A percentile compares a stretch with the other conserved stretches of the same genome.
Conservation (phyloP, 2,113 vertebrate species). For the Melanocharis versteri region DNA sequence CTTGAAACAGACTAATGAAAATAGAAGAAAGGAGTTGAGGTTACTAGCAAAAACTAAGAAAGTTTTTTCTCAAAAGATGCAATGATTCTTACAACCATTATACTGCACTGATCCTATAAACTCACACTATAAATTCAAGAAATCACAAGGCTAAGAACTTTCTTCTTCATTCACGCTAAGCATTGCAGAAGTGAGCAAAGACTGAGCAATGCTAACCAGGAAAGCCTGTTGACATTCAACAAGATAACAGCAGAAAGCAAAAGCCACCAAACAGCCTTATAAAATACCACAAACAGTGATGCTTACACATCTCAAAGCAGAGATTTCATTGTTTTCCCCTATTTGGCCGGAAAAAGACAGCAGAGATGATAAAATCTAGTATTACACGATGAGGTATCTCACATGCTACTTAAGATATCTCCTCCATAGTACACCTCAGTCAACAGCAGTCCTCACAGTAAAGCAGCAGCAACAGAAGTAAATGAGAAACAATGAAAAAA, state of each 20-base stretch:
- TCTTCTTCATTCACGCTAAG: not conserved
- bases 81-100: not conserved
- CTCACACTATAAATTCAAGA: not conserved
- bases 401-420: not conserved
- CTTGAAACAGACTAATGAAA: not conserved
- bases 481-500: not conserved
- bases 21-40: not conserved
- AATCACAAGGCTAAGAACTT: not conserved
- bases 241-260: not conserved
- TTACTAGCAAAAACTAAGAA: not conserved
- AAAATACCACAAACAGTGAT: not conserved
- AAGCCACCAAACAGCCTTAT: not conserved
- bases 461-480: not conserved
- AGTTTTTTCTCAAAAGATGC: not conserved
- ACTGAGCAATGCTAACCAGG: not conserved
- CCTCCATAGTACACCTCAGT: not conserved
- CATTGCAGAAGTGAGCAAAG: not conserved
- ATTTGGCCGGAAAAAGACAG: not conserved
- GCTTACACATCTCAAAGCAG: not conserved
- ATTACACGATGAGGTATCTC: not conserved
- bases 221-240: not conserved
- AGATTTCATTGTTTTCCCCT: not conserved
- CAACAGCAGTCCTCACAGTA: not conserved
- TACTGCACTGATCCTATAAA: not conserved
- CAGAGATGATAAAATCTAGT: not conserved